Percentiles rank a stretch among this genome's conserved stretches.
These are phyloP conservation scores for Propsilocerus akamusi DNA, from an alignment of 1,140 invertebrate species.

Conservation along the genomic window DNA sequence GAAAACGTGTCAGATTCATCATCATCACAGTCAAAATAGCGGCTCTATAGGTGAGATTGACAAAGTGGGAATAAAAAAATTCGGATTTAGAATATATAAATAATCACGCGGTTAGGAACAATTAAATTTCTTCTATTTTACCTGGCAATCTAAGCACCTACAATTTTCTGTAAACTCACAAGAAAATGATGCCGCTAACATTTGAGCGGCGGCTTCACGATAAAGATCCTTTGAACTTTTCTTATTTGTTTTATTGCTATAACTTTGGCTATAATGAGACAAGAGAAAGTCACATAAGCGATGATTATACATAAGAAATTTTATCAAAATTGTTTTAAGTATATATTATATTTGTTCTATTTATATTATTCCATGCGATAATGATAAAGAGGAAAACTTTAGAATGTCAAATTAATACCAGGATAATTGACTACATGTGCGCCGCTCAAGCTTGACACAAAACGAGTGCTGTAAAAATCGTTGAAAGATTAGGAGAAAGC, in stretches of 20 bases:
- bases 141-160: background rate
- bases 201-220: background rate
- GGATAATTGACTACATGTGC: too few relatives aligned
- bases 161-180: background rate
- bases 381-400: too few relatives aligned
- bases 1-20: background rate
- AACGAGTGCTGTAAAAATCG: too few relatives aligned
- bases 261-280: too few relatives aligned
- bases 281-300: too few relatives aligned
- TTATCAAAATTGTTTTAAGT: too few relatives aligned
- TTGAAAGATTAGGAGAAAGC: too few relatives aligned
- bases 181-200: background rate
- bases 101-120: background rate
- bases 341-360: too few relatives aligned
- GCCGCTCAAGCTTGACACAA: too few relatives aligned
- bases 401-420: too few relatives aligned
- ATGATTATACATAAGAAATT: too few relatives aligned
- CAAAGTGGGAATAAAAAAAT: background rate
- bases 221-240: conserved; percentile 1
- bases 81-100: background rate
- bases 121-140: background rate
- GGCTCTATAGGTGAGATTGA: background rate
- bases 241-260: background rate
- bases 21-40: conserved; percentile 1
- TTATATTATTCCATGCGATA: too few relatives aligned